phyloP scores from a whole-genome alignment of 2,113 vertebrate genomes.

The Pelecanoides urinatrix region DNA sequence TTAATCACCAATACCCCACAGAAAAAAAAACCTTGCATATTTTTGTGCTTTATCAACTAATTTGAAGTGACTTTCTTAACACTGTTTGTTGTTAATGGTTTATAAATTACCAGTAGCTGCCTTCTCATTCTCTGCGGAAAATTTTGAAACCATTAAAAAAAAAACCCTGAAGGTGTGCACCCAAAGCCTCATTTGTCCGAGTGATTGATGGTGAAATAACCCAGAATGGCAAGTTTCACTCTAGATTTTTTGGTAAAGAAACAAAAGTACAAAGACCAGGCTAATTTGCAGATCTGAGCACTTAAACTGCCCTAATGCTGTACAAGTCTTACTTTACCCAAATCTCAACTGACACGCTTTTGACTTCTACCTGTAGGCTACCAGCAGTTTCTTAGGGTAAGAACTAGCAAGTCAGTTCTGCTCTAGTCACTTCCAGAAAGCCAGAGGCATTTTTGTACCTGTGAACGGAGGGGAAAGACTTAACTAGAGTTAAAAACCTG shows the following conservation, averaged over 20 bases:
- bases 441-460: constrained; percentile 58
- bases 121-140: not conserved
- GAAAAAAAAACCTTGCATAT: not conserved
- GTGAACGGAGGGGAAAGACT: not conserved
- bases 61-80: not conserved
- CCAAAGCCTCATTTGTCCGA: not conserved
- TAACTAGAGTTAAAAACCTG: constrained; percentile 5
- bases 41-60: not conserved
- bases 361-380: constrained; percentile 65
- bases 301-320: not conserved
- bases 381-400: constrained; percentile 50
- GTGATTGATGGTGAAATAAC: constrained; percentile 29
- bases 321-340: constrained; percentile 5
- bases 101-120: not conserved
- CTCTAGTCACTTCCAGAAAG: constrained; percentile 40
- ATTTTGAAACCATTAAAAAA: not conserved
- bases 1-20: not conserved
- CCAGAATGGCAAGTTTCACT: constrained; percentile 22
- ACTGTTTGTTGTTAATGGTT: not conserved
- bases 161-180: rapidly evolving
- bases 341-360: constrained; percentile 55
- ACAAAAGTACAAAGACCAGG: constrained; percentile 1
- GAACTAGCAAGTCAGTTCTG: constrained; percentile 61
- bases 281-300: constrained; percentile 33
- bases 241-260: not conserved